Base-by-base conservation (phyloP, 2,797 vertebrate genomes). In the Helicolenus hilgendorfi region DNA sequence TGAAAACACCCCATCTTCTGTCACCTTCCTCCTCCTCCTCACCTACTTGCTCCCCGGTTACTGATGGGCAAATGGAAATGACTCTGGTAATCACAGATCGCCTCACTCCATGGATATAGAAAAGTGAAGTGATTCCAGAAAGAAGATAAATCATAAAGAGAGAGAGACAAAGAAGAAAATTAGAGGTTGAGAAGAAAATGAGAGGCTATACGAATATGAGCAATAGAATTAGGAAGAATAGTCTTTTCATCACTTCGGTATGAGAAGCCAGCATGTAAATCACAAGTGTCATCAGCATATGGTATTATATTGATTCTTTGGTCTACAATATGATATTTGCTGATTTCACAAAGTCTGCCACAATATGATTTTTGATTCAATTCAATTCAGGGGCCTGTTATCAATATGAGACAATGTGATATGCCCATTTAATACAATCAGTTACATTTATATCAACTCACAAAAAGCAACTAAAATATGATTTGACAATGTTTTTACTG, bases 1-100 rank as follows among this genome's bases (percentile, higher is more conserved):
- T 84, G 53, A 83, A 90, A 89, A 81, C 85, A 81, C 63, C 73
- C 84, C 33, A 76, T 74, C 35, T 75, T 83, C 75, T 79, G 49
- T 84, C 79, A 72, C 22, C 36, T 20, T 36, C 31, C 73, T 71
- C 65, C 49, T 74, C 31, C 56, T 64, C 11, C 26, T 85, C 20
- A 65, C 41, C 20, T 49, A 53, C 62, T 49, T 38, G 27, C 68
- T 67, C 72, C 64, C 26, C 3, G 10, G 69, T 62, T 56, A 87
- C 76, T 74, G 73, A 84, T 80, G 68, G 31, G 49, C 24, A 79
- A 78, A 88, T 90, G 69, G 38, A 82, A 93, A 86, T 78, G 45
- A 74, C 33, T 72, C 29, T 60, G 60, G 76, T 85, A 80, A 89
- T 76, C 71, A 82, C 36, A 84, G 35, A 84, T 86, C 58, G 63